Evolutionary conservation across 2,888 invertebrate species (phyloP).

Genomic region (Linnaemya vulpina): DNA sequence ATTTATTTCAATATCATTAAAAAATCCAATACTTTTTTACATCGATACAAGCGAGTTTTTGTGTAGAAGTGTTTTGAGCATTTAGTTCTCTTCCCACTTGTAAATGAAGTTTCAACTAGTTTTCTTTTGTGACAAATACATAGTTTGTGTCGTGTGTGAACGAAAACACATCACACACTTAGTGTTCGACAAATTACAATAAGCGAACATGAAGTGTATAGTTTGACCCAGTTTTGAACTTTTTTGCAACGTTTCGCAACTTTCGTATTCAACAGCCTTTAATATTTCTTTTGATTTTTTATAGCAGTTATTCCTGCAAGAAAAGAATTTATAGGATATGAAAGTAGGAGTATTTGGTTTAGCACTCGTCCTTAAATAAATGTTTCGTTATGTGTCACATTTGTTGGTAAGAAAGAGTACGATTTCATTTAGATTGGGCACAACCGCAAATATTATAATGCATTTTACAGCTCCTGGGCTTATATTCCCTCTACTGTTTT

Average conservation of each 20-base stretch:
- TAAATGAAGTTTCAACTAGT: constrained; percentile 53
- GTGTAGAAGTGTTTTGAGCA: constrained; percentile 7
- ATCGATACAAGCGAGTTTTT: not conserved
- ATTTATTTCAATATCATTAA: constrained; percentile 51
- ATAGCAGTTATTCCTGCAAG: constrained; percentile 22
- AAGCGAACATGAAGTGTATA: constrained; percentile 39
- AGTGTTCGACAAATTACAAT: constrained; percentile 45
- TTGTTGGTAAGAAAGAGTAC: constrained; percentile 12
- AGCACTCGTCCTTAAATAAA: constrained; percentile 32
- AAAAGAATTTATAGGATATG: constrained; percentile 17
- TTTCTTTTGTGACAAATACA: constrained; percentile 24
- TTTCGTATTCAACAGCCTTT: constrained; percentile 45
- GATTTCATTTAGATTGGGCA: constrained; percentile 24
- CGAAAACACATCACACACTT: constrained; percentile 25
- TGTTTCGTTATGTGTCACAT: constrained; percentile 51
- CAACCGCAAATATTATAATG: constrained; percentile 60
- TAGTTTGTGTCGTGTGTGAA: constrained; percentile 27
- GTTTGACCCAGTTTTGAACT: constrained; percentile 68
- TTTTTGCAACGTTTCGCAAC: constrained; percentile 30
- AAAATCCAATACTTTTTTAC: not conserved
- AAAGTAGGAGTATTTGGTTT: not conserved
- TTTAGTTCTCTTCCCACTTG: not conserved
- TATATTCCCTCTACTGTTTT: constrained; percentile 50
- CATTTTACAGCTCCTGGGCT: constrained; percentile 61
- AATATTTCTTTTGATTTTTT: constrained; percentile 46